Conservation (phyloP, 2,797 vertebrate species). For the Xyrichtys novacula region DNA sequence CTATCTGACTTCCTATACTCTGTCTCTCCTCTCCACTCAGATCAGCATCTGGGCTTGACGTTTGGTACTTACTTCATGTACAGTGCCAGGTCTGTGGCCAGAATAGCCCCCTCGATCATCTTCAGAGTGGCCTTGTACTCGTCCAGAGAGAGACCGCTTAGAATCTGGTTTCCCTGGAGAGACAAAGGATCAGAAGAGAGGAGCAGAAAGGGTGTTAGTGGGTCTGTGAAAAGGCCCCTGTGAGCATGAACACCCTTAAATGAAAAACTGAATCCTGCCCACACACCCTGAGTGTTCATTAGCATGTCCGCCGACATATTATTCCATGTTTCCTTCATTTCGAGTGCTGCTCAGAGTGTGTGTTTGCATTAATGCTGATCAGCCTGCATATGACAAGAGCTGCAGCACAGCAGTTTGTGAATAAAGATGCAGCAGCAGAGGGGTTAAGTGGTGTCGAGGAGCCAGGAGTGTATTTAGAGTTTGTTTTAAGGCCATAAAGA, state of each 20-base stretch:
- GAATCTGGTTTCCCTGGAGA: slow-evolving; percentile 95
- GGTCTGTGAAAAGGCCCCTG: slow-evolving; percentile 11
- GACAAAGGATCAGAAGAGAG: not conserved
- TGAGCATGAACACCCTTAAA: slow-evolving; percentile 3
- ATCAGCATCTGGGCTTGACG: slow-evolving; percentile 61
- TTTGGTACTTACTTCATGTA: slow-evolving; percentile 94
- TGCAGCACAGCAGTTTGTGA: not conserved
- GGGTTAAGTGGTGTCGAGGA: slow-evolving; percentile 31
- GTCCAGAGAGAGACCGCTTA: slow-evolving; percentile 93
- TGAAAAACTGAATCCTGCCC: slow-evolving; percentile 13
- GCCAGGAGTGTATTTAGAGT: slow-evolving; percentile 35
- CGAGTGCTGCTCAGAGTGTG: slow-evolving; percentile 22
- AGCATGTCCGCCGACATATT: slow-evolving; percentile 23
- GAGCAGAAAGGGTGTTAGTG: not conserved
- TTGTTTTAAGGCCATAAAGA: slow-evolving; percentile 54
- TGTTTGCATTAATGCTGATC: slow-evolving; percentile 10
- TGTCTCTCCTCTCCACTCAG: slow-evolving; percentile 16
- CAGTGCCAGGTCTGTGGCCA: slow-evolving; percentile 97
- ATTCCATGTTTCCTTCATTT: slow-evolving; percentile 8
- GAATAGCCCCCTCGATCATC: slow-evolving; percentile 97
- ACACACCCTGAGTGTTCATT: slow-evolving; percentile 14
- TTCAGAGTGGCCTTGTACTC: slow-evolving; percentile 95
- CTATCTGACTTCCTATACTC: not conserved
- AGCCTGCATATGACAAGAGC: not conserved
- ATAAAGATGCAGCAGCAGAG: not conserved